Evolutionary conservation across 2,113 vertebrate species (phyloP).

Genomic region (Sisor rabdophorus): DNA sequence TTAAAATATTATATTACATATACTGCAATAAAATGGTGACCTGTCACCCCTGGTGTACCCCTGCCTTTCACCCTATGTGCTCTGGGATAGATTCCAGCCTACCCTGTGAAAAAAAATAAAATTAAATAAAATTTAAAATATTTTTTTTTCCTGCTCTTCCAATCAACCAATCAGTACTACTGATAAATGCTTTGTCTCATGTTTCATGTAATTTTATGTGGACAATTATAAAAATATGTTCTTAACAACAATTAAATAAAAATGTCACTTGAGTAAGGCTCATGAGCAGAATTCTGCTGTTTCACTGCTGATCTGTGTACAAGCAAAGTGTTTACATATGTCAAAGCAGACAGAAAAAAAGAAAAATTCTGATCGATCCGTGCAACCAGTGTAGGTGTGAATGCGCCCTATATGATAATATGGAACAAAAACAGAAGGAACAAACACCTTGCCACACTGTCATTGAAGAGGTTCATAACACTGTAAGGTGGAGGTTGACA

Average conservation of each 20-base stretch:
- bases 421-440: conserved; percentile 6
- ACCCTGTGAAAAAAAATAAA: no score
- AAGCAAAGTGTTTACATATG: neutral
- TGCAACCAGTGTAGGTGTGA: neutral
- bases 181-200: neutral
- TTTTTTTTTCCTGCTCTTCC: no score
- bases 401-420: conserved; percentile 6
- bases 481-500: conserved; percentile 10
- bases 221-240: neutral
- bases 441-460: conserved; percentile 3
- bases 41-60: no score
- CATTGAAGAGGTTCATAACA: conserved; percentile 27
- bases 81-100: no score
- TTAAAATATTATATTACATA: no score
- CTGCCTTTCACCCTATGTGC: no score
- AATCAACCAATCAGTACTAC: neutral
- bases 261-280: neutral
- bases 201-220: neutral
- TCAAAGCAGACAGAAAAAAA: neutral
- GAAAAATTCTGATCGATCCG: neutral
- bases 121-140: no score
- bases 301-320: neutral
- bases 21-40: no score
- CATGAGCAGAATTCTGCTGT: neutral
- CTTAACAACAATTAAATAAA: neutral